Evolutionary conservation across 2,797 vertebrate species (phyloP), one percentile per base, ranked within the genome.

Genomic region (Lepidocolaptes lacrymiger): DNA sequence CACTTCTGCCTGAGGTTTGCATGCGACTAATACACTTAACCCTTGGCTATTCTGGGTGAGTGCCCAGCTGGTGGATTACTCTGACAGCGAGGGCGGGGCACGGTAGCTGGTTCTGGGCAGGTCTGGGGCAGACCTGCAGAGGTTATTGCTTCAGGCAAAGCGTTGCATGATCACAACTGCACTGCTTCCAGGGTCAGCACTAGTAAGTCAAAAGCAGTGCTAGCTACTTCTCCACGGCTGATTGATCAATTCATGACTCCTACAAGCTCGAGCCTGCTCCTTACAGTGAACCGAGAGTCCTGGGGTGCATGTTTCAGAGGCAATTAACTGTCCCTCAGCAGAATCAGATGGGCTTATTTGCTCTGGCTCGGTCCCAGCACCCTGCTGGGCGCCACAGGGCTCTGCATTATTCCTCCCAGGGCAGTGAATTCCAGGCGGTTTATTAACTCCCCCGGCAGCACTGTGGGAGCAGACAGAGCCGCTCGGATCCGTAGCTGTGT

Each of bases 211-310:
- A 41, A 91, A 91, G 83, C 88, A 87, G 59, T 82, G 93, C 90
- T 67, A 93, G 63, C 88, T 87, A 49, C 90, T 86, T 87, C 83
- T 86, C 77, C 28, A 26, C 1, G 13, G 83, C 69, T 69, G 86
- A 90, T 76, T 76, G 94, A 95, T 93, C 80, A 88, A 76, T 79
- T 95, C 96, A 91, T 87, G 91, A 86, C 88, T 95, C 83, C 85
- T 91, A 39, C 83, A 88, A 94, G 85, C 83, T 52, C 12, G 6
- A 93, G 85, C 87, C 61, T 89, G 89, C 77, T 91, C 88, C 77
- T 89, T 24, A 49, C 56, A 89, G 75, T 92, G 87, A 88, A 80
- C 75, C 1, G 1, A 26, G 85, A 80, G 78, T 95, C 91, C 93
- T 89, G 87, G 85, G 87, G 71, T 88, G 79, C 79, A 4, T 58